Conservation (phyloP, 2,797 vertebrate genomes). For the Eulemur mongoz region DNA sequence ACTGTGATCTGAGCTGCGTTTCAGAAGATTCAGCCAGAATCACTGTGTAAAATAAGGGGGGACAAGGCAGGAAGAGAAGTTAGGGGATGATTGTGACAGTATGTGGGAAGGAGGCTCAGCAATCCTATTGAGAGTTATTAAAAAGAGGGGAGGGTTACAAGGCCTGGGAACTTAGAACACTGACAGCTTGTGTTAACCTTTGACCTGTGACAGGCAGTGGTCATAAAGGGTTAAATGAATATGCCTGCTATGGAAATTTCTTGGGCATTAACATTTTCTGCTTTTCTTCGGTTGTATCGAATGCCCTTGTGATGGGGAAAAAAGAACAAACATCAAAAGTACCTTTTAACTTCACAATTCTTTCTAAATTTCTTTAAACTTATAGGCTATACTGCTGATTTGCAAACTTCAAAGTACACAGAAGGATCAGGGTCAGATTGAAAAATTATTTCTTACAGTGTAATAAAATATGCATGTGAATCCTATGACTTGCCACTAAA, state of each 20-base stretch:
- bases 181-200: conserved; percentile 21
- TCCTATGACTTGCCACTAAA: conserved; percentile 84
- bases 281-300: conserved; percentile 80
- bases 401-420: conserved; percentile 87
- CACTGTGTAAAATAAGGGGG: background rate
- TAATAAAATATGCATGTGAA: conserved; percentile 89
- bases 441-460: conserved; percentile 86
- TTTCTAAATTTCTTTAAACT: conserved; percentile 90
- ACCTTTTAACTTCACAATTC: conserved; percentile 89
- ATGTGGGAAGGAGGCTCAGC: background rate
- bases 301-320: conserved; percentile 88
- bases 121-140: background rate
- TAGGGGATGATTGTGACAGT: background rate
- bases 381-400: conserved; percentile 88
- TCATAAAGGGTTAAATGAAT: conserved; percentile 85
- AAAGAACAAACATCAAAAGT: conserved; percentile 90
- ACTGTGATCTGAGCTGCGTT: background rate
- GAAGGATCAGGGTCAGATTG: conserved; percentile 86
- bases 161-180: background rate
- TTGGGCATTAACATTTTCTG: conserved; percentile 83
- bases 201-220: conserved; percentile 58
- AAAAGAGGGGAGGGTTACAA: background rate
- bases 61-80: conserved; percentile 21
- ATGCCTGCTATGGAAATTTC: conserved; percentile 83
- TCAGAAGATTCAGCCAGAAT: conserved; percentile 19